Conservation (phyloP, 2,113 vertebrate genomes). For the Bambusicola thoracicus region DNA sequence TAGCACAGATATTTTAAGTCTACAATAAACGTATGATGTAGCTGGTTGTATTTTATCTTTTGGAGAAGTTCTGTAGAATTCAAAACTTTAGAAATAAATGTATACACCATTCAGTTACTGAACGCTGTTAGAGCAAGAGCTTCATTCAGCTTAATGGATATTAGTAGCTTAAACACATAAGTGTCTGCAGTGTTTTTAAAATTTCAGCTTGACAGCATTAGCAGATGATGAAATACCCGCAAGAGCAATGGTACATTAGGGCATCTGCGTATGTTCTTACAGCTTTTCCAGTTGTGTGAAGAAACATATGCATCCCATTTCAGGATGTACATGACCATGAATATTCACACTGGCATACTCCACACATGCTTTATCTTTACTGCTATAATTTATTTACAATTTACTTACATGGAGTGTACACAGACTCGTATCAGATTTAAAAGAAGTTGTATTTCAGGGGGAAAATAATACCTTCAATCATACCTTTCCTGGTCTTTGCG, state of each 20-base stretch:
- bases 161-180: neutral
- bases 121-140: neutral
- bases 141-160: neutral
- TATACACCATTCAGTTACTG: neutral
- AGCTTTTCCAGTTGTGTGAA: neutral
- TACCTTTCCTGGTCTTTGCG: slow-evolving; percentile 73
- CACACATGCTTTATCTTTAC: neutral
- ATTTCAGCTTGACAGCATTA: neutral
- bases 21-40: neutral
- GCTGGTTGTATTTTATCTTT: neutral
- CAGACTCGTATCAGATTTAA: neutral
- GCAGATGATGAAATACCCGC: neutral
- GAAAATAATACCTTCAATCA: slow-evolving; percentile 71
- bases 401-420: neutral
- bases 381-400: neutral
- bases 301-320: neutral
- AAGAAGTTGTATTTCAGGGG: neutral
- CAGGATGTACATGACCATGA: neutral
- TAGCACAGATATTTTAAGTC: neutral
- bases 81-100: neutral
- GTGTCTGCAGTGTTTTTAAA: neutral
- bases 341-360: neutral
- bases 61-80: neutral
- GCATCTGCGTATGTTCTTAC: neutral
- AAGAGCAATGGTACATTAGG: neutral